Evolutionary conservation across 1,140 invertebrate species (phyloP), one percentile per base, ranked within the genome.

Genomic region (Acyrthosiphon pisum): DNA sequence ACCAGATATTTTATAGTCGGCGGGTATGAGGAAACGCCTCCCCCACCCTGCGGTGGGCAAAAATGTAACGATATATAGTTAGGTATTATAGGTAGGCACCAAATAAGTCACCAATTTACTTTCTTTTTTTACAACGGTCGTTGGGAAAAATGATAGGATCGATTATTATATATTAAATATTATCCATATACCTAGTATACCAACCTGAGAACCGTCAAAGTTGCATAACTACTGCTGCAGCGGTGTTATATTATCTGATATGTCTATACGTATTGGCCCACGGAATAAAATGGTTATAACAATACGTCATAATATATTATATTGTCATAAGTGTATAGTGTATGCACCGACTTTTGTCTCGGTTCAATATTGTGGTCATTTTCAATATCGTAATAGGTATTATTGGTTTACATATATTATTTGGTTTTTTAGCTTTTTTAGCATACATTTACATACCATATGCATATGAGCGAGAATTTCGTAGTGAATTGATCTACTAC

Each of bases 71-170:
- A n/a, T 76, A 68, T 20, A 22, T 22, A 53, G 48, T 1, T 48
- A 48, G 46, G 46, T 48, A 48, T 53, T 48, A 48, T 53, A 48
- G 11, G 14, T 60, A 68, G 60, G 60, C n/a, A n/a, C 60, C 6
- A 76, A 76, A 76, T 76, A 76, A 76, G 60, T 76, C 60, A 6
- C 30, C 60, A 76, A 76, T 76, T 76, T 76, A 76, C 60, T 76
- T 76, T 76, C 60, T 76, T 76, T 76, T 76, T 76, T 76, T 76
- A 76, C 60, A 76, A 76, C 60, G 60, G 60, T 76, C 60, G 60
- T 76, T n/a, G 60, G n/a, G 30, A 76, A 76, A 76, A 76, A 76
- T 76, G n/a, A 76, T 76, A 76, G 9, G n/a, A 76, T 76, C 60
- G 30, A 76, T n/a, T n/a, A 68, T n/a, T 68, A 76, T n/a, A 68